Percentiles rank a stretch among this genome's conserved stretches.
Evolutionary conservation across 2,113 vertebrate genomes (phyloP).

Genomic region (Electrona antarctica): DNA sequence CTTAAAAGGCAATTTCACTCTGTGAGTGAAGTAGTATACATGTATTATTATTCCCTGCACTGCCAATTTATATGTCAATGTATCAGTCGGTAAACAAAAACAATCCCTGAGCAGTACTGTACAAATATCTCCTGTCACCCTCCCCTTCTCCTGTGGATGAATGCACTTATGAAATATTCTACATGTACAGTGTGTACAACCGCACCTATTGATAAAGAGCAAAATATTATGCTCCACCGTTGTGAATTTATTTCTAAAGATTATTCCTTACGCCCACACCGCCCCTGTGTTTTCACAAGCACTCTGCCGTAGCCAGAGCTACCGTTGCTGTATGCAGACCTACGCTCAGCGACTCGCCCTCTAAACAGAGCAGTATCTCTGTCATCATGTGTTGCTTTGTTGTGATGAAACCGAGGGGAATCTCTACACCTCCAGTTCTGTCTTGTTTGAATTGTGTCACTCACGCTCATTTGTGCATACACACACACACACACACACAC

Average conservation of each 20-base stretch:
- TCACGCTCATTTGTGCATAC: constrained; percentile 13
- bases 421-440: constrained; percentile 42
- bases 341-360: constrained; percentile 28
- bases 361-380: constrained; percentile 43
- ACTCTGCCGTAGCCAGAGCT: constrained; percentile 46
- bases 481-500: constrained; percentile 35
- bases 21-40: no score
- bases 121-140: no score
- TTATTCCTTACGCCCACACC: neutral
- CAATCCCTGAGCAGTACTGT: no score
- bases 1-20: no score
- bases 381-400: constrained; percentile 24
- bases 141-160: neutral
- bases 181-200: neutral
- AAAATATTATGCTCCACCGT: neutral
- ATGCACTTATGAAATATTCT: neutral
- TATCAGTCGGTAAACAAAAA: no score
- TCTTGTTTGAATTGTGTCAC: constrained; percentile 50
- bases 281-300: constrained; percentile 29
- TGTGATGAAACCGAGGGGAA: constrained; percentile 37
- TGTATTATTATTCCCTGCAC: no score
- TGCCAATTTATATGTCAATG: no score
- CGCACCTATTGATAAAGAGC: neutral
- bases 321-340: constrained; percentile 55
- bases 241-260: neutral